Evolutionary conservation across 2,888 invertebrate genomes (phyloP).

Genomic region (Penaeus monodon): DNA sequence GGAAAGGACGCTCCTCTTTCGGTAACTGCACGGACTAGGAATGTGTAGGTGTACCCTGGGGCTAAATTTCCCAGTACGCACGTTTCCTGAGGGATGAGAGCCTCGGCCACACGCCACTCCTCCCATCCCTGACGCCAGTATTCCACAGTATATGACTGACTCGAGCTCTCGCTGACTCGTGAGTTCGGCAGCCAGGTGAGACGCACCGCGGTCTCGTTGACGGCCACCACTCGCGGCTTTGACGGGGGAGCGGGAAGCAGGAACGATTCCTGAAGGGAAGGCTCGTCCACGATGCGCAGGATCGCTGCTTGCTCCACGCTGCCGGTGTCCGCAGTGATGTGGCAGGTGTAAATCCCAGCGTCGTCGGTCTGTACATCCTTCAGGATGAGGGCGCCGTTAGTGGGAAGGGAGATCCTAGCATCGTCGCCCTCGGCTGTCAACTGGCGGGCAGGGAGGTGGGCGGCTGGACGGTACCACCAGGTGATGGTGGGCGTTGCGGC

Average conservation of each 20-base stretch:
- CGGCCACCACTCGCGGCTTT: slow-evolving; percentile 80
- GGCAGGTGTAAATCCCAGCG: slow-evolving; percentile 75
- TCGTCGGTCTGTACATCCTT: slow-evolving; percentile 67
- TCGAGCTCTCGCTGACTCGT: slow-evolving; percentile 78
- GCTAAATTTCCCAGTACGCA: slow-evolving; percentile 81
- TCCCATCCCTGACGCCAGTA: slow-evolving; percentile 62
- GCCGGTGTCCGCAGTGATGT: slow-evolving; percentile 85
- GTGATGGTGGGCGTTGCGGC: slow-evolving; percentile 29
- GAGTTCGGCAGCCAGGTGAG: slow-evolving; percentile 87
- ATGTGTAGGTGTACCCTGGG: slow-evolving; percentile 86
- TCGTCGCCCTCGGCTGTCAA: slow-evolving; percentile 65
- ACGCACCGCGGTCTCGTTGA: slow-evolving; percentile 79
- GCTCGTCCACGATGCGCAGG: slow-evolving; percentile 74
- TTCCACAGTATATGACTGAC: slow-evolving; percentile 81
- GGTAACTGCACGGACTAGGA: slow-evolving; percentile 70
- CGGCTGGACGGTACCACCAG: slow-evolving; percentile 56
- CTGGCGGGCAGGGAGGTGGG: slow-evolving; percentile 51
- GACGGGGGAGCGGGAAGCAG: slow-evolving; percentile 84
- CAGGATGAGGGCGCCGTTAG: slow-evolving; percentile 76
- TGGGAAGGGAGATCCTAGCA: slow-evolving; percentile 76
- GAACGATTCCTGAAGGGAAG: slow-evolving; percentile 71
- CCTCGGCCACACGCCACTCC: slow-evolving; percentile 61
- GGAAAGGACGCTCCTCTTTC: slow-evolving; percentile 59
- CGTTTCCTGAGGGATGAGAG: slow-evolving; percentile 41
- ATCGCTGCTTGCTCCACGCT: slow-evolving; percentile 82